Base-by-base conservation (phyloP, 2,113 vertebrate genomes). In the Paedocypris sp. region DNA sequence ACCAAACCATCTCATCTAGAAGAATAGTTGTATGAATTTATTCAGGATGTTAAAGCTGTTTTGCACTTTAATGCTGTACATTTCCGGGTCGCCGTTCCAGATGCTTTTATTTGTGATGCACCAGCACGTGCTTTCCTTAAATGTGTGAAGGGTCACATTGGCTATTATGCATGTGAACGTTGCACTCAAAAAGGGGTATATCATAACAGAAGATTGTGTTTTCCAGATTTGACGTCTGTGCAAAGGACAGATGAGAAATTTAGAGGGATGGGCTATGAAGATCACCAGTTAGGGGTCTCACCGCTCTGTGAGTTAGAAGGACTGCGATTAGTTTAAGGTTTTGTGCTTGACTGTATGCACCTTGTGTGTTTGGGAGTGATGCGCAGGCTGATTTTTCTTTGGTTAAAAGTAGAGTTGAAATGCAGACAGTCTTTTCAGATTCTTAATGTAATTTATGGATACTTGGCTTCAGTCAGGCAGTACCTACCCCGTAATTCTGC, bases 61-160 rank as follows among this genome's bases (percentile, higher is more conserved):
- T 4, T 39, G 15, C 25, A 52, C 1, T 25, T 22, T 41, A 62
- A 62, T 15, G 60, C 4, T n/a, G 38, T 41, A 13, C 46, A 39
- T 31, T 52, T 31, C 18, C 41, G 8, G 15, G 60, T 62, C 25
- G 12, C 60, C 13, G 13, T 10, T 36, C 39, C 52, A 2, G 22
- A 53, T 45, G 47, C 38, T 4, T 60, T 58, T 16, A 22, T 62
- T 6, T 61, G 25, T 53, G 60, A 12, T 53, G n/a, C n/a, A n/a
- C 43, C 53, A 16, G 53, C 45, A 13, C 32, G 33, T 16, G 33
- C 31, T 5, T 68, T 62, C 35, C 26, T 68, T 13, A 68, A 57
- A 56, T 62, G 51, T 32, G 7, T 42, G 5, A 68, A 68, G 41
- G 52, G 60, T 11, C 45, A 63, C 49, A 56, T 10, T 13, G 48